Evolutionary conservation across 2,888 invertebrate genomes (phyloP).

Genomic region (Drosophila imparisetae): DNA sequence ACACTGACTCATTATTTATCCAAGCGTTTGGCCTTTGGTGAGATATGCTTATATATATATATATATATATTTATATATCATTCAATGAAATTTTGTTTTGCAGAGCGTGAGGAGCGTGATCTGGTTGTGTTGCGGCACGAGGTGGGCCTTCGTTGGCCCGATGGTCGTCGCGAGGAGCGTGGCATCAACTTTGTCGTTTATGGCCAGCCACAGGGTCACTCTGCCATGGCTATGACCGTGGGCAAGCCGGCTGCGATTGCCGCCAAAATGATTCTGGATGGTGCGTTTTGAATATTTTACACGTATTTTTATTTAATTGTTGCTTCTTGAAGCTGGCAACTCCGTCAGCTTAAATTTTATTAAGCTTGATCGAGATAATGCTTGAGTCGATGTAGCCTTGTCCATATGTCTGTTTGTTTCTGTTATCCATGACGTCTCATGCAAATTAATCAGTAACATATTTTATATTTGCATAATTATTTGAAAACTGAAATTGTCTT

Average conservation of each 20-base stretch:
- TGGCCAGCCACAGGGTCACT: slow-evolving; percentile 92
- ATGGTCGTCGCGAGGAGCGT: slow-evolving; percentile 91
- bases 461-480: no score
- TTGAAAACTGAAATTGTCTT: no score
- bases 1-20: slow-evolving; percentile 95
- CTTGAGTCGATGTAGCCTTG: neutral
- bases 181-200: slow-evolving; percentile 95
- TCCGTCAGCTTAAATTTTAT: neutral
- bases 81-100: slow-evolving; percentile 68
- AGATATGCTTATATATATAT: slow-evolving; percentile 17
- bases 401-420: neutral
- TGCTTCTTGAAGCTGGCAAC: neutral
- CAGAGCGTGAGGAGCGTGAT: slow-evolving; percentile 93
- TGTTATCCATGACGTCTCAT: neutral
- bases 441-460: no score
- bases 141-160: slow-evolving; percentile 96
- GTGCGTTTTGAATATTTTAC: slow-evolving; percentile 44
- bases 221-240: slow-evolving; percentile 98
- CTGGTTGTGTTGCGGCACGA: slow-evolving; percentile 97
- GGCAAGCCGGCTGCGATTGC: slow-evolving; percentile 98
- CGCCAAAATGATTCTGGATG: slow-evolving; percentile 98
- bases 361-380: neutral
- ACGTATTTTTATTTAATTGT: neutral
- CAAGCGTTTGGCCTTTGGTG: slow-evolving; percentile 91
- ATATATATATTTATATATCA: slow-evolving; percentile 2